phyloP scores from a whole-genome alignment of 2,113 vertebrate species.

The Telmatochromis sp. region DNA sequence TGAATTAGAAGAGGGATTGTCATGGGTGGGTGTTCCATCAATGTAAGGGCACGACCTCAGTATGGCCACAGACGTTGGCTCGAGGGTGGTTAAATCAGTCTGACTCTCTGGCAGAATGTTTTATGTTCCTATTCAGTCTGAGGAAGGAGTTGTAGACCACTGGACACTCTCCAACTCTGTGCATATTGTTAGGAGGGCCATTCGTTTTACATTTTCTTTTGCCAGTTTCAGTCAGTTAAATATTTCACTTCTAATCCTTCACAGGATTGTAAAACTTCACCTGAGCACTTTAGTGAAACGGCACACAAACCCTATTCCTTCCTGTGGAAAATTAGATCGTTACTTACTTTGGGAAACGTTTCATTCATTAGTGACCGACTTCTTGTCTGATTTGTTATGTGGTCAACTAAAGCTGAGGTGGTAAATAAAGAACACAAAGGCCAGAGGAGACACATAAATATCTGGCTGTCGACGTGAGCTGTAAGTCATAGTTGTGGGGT shows the following conservation, averaged over 20 bases:
- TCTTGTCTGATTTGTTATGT: background rate
- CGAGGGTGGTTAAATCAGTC: background rate
- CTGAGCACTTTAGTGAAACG: background rate
- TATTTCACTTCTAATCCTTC: background rate
- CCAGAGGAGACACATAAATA: slow-evolving; percentile 25
- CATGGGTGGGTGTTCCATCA: background rate
- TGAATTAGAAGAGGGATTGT: slow-evolving; percentile 4
- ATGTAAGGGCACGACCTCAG: slow-evolving; percentile 19
- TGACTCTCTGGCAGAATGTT: slow-evolving; percentile 37
- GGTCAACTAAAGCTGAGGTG: background rate
- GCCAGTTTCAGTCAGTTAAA: background rate
- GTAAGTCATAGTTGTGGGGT: slow-evolving; percentile 25
- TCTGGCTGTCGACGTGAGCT: background rate
- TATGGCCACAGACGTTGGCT: background rate
- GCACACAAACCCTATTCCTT: background rate
- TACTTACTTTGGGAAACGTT: background rate
- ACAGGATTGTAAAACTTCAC: background rate
- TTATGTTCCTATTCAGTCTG: slow-evolving; percentile 35
- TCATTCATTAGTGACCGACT: background rate
- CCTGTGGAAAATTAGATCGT: background rate
- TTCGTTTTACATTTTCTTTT: background rate
- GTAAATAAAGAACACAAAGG: background rate
- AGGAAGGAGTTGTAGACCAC: background rate
- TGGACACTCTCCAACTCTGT: slow-evolving; percentile 2
- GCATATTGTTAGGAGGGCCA: background rate